Percentiles rank a stretch among this genome's conserved stretches.
phyloP scores from a whole-genome alignment of 1,140 invertebrate species.

The Tenebrio molitor region DNA sequence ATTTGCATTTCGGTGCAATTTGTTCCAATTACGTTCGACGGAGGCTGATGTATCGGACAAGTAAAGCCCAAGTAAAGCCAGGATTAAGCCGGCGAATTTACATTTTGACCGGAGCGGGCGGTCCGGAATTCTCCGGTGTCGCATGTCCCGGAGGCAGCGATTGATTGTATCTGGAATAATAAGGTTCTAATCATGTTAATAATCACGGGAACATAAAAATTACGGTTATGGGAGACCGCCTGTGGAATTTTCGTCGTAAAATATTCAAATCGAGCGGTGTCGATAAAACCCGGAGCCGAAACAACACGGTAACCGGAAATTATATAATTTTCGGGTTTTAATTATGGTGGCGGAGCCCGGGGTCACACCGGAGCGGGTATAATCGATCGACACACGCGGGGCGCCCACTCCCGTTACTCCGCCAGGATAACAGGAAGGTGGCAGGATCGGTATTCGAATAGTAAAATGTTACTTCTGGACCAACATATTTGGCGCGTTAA shows the following conservation, averaged over 20 bases:
- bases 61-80: conserved; percentile 13
- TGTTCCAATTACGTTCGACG: conserved; percentile 2
- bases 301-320: conserved; percentile 16
- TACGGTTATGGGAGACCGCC: conserved; percentile 37
- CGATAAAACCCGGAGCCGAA: conserved; percentile 18
- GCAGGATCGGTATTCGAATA: too few relatives aligned
- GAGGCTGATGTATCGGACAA: conserved; percentile 4
- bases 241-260: conserved; percentile 42
- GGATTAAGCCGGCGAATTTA: conserved; percentile 12
- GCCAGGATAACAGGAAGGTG: too few relatives aligned
- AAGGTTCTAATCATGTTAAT: conserved; percentile 45
- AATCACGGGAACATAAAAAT: conserved; percentile 43
- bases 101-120: conserved; percentile 17
- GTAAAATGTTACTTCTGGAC: too few relatives aligned
- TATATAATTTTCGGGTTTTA: conserved; percentile 17
- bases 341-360: too few relatives aligned
- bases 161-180: conserved; percentile 40
- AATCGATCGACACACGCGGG: too few relatives aligned
- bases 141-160: conserved; percentile 21
- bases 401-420: too few relatives aligned
- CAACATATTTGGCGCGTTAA: too few relatives aligned
- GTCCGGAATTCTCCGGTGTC: conserved; percentile 10
- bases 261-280: conserved; percentile 28
- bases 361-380: too few relatives aligned
- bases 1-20: conserved; percentile 4